phyloP scores from a whole-genome alignment of 2,113 vertebrate genomes.

The Poeciliopsis occidentalis region DNA sequence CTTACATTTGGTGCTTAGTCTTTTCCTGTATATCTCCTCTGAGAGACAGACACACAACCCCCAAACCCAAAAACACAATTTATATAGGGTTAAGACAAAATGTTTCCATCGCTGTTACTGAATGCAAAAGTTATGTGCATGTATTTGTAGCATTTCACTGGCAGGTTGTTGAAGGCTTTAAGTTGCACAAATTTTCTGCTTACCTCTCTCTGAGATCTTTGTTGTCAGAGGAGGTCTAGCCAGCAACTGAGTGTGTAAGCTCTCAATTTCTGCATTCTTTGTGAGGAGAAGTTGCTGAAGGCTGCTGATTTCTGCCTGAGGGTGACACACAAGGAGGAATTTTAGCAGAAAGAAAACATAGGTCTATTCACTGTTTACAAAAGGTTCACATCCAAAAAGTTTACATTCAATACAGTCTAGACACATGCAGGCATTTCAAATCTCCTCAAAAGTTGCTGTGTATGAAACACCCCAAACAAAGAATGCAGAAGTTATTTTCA shows the following conservation, averaged over 20 bases:
- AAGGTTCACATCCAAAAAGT: no score
- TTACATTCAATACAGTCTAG: no score
- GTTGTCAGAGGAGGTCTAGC: conserved; percentile 79
- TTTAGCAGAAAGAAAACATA: conserved; percentile 11
- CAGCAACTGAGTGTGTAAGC: conserved; percentile 88
- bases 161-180: background rate
- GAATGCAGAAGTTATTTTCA: no score
- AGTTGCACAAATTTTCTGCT: conserved; percentile 29
- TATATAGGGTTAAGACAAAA: conserved; percentile 18
- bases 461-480: no score
- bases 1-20: conserved; percentile 89
- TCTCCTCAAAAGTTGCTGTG: no score
- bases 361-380: no score
- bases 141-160: conserved; percentile 8
- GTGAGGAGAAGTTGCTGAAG: conserved; percentile 90
- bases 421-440: no score
- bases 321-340: conserved; percentile 26
- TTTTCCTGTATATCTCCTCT: conserved; percentile 88
- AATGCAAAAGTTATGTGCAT: conserved; percentile 12
- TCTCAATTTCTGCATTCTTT: conserved; percentile 94
- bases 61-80: conserved; percentile 68
- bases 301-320: conserved; percentile 90
- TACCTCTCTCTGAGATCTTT: conserved; percentile 90
- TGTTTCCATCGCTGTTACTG: conserved; percentile 28
- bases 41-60: conserved; percentile 76